Evolutionary conservation across 2,113 vertebrate genomes (phyloP), one percentile per base, ranked within the genome.

Genomic region (Tetraodon nigroviridis): DNA sequence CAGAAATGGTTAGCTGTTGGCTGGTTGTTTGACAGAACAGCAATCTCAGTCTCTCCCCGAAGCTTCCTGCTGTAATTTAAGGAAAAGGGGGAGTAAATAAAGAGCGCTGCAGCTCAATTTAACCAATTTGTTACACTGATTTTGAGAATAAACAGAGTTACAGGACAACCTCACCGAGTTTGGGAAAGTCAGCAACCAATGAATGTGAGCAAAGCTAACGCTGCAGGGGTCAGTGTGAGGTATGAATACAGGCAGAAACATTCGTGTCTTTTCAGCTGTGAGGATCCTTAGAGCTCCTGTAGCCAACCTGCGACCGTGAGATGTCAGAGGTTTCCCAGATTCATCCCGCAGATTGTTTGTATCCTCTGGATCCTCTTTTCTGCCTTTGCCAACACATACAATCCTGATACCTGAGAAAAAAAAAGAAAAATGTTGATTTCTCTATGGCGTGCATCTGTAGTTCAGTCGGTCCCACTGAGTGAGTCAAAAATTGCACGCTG

Each of bases 381-480:
- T 56, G 17, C 56, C 42, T 57, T n/a, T 49, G 59, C 63, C 73
- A 77, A 56, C 45, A 46, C 71, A 79, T 24, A 76, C 59, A 78
- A 44, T 44, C 45, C 44, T 41, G 19, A 61, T 29, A 24, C 10
- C 32, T 67, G 19, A 40, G 57, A 27, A 52, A 57, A 48, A 58
- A 10, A 37, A 60, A 51, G 22, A 18, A 57, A 69, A 58, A 50
- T 12, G 59, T 58, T 51, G 11, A 44, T 44, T 44, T 48, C 46
- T 48, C 8, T 48, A 11, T 48, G 65, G 69, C 61, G 54, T 37
- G 17, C 21, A 7, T 32, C 54, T 53, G 2, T 7, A 27, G 17
- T 44, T 62, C 48, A 27, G 47, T 47, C 18, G 46, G 6, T 49
- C 21, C 22, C 2, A 8, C 46, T 42, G 17, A 60, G 64, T 58